These are phyloP conservation scores for Bruchidius siliquastri DNA, from an alignment of 2,888 invertebrate species.

Conservation along the genomic window DNA sequence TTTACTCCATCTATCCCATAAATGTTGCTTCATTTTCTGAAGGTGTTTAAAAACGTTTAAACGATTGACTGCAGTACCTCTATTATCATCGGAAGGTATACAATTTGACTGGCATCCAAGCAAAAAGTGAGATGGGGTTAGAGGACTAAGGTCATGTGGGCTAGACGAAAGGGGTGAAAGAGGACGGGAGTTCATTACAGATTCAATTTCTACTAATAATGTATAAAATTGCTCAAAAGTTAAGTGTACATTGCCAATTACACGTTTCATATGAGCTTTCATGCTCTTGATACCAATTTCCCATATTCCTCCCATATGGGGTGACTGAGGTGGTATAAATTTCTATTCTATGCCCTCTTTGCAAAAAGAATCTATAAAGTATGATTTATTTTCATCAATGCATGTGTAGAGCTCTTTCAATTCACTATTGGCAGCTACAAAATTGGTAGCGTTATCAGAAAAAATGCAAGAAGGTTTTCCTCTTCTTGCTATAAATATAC, in stretches of 20 bases:
- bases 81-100: conserved; percentile 7
- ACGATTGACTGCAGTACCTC: conserved; percentile 5
- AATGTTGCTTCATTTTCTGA: conserved; percentile 2
- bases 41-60: conserved; percentile 3
- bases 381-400: conserved; percentile 4
- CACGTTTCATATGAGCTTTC: conserved; percentile 12
- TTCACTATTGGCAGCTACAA: conserved; percentile 11
- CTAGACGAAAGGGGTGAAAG: conserved; percentile 15
- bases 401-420: conserved; percentile 8
- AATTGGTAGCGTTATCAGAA: conserved; percentile 29
- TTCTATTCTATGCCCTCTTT: conserved; percentile 12
- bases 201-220: conserved; percentile 24
- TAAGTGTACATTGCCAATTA: conserved; percentile 21
- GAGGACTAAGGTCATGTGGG: conserved; percentile 14
- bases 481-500: conserved; percentile 26
- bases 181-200: conserved; percentile 30
- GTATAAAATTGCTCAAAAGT: conserved; percentile 29
- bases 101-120: conserved; percentile 8
- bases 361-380: neutral
- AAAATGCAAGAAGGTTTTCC: conserved; percentile 21
- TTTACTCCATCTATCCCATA: too few relatives aligned
- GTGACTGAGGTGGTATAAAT: conserved; percentile 17
- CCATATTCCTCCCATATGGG: conserved; percentile 20
- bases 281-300: conserved; percentile 14
- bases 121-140: conserved; percentile 22